Evolutionary conservation across 2,888 invertebrate species (phyloP).

Genomic region (Dysmachus trigonus): DNA sequence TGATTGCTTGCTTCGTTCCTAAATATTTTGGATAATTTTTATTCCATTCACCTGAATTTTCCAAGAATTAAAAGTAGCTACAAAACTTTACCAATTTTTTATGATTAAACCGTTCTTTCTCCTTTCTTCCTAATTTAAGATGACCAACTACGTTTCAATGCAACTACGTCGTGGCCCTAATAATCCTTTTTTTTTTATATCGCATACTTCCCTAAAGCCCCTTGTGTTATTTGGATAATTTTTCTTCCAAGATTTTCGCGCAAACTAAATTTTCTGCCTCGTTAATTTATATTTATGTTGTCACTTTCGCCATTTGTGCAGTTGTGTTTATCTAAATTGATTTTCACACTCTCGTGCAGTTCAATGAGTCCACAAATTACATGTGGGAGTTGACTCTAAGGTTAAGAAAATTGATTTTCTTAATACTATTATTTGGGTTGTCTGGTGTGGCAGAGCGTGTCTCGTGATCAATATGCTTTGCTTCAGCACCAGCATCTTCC

Average conservation of each 20-base stretch:
- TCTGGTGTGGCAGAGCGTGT: conserved; percentile 3
- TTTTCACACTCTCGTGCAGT: conserved; percentile 65
- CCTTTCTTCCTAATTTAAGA: neutral
- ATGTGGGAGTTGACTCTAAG: conserved; percentile 60
- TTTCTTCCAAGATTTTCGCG: conserved; percentile 51
- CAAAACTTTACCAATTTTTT: neutral
- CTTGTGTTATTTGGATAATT: neutral
- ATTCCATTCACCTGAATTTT: neutral
- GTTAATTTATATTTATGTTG: conserved; percentile 64
- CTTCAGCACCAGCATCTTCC: neutral
- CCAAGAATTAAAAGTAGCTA: neutral
- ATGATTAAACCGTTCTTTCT: neutral
- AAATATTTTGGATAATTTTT: neutral
- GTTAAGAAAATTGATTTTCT: conserved; percentile 42
- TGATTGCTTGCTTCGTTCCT: neutral
- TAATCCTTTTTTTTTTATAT: neutral
- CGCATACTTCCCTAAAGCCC: neutral
- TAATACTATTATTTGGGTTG: conserved; percentile 41
- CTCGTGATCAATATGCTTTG: neutral
- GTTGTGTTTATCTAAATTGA: conserved; percentile 64
- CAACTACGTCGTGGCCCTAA: neutral
- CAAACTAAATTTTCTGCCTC: conserved; percentile 65
- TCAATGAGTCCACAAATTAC: conserved; percentile 65
- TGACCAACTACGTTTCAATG: neutral
- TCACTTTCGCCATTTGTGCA: conserved; percentile 45